Base-by-base conservation (phyloP, 2,113 vertebrate species). In the Smithornis capensis region DNA sequence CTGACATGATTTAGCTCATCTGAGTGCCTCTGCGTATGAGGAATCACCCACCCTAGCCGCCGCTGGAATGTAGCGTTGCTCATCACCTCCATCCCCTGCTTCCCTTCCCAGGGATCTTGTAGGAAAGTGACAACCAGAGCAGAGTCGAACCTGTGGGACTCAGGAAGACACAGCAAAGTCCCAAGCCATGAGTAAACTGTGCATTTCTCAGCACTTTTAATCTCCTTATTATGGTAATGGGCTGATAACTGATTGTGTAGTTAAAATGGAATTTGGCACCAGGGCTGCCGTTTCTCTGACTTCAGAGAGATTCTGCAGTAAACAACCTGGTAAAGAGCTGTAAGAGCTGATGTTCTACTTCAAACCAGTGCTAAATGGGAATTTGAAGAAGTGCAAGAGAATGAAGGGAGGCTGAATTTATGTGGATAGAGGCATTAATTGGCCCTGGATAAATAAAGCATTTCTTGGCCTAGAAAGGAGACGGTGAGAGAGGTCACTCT, bases 201-300 rank as follows among this genome's bases (percentile, higher is more conserved):
- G 83, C 59, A 42, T 59, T 95, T 95, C 92, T 88, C 82, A 91
- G 88, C 0, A 1, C 83, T 95, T 94, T 97, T 94, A 97, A 93
- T 96, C 87, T 86, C 78, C 94, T 92, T 96, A 86, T 96, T 97
- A 95, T 92, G 90, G 70, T 96, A 96, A 97, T 94, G 38, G 93
- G 78, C 93, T 94, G 87, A 80, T 95, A 96, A 94, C 93, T 94
- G 88, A 96, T 92, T 88, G 87, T 90, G 71, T 86, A 93, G 92
- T 96, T 96, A 96, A 96, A 97, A 96, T 83, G 88, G 93, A 92
- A 95, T 90, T 94, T 96, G 95, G 86, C 90, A 95, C 70, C 38
- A 86, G 83, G 85, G 95, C 94, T 96, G 90, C 87, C 18, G 22
- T 90, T 96, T 77, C 82, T 91, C 63, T 95, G 84, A 74, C 94